A percentile compares a stretch with the other conserved stretches of the same genome.
Evolutionary conservation across 1,140 invertebrate genomes (phyloP).

Genomic region (Patella vulgata): DNA sequence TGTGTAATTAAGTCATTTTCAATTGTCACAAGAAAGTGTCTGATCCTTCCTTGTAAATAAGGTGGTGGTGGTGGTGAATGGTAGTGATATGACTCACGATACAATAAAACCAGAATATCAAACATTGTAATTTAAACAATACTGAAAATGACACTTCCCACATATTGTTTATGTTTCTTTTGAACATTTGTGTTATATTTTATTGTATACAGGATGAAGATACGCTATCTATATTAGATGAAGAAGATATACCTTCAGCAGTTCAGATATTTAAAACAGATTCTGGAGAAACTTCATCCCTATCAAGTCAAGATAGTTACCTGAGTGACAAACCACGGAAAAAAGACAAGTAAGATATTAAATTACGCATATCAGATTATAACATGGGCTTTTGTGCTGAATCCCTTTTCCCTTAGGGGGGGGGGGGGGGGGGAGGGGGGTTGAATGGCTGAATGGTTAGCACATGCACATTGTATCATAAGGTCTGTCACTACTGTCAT

Average conservation of each 20-base stretch:
- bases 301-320: constrained; percentile 65
- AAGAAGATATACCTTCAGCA: constrained; percentile 22
- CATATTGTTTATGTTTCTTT: too few species aligned
- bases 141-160: too few species aligned
- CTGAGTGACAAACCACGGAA: constrained; percentile 41
- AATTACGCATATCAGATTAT: too few species aligned
- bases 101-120: neutral
- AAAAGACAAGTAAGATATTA: constrained; percentile 43
- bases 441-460: too few species aligned
- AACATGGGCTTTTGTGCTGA: too few species aligned
- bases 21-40: neutral
- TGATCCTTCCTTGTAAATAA: neutral
- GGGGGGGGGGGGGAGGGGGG: too few species aligned
- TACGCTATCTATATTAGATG: constrained; percentile 41
- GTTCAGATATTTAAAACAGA: constrained; percentile 59
- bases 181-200: constrained; percentile 55
- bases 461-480: too few species aligned
- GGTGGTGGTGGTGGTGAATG: neutral
- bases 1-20: neutral
- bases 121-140: neutral
- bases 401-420: too few species aligned
- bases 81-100: neutral
- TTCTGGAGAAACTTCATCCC: constrained; percentile 61
- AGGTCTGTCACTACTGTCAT: too few species aligned
- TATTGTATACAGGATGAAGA: constrained; percentile 56